Evolutionary conservation across 2,797 vertebrate species (phyloP), one percentile per base, ranked within the genome.

Genomic region (Sebastes wilsoni): DNA sequence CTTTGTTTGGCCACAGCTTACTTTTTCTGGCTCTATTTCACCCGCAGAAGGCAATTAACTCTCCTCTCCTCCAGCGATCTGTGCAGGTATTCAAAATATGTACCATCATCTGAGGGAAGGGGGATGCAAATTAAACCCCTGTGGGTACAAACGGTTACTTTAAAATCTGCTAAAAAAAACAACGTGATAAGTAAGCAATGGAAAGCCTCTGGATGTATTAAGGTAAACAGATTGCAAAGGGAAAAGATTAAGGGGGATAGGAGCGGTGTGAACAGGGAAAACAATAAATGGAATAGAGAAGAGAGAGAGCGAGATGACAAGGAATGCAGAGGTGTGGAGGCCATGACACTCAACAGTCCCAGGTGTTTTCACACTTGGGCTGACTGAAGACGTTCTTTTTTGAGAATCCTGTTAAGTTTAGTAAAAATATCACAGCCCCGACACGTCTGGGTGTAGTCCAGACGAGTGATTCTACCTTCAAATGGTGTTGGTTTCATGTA

Each of bases 21-120:
- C 13, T 74, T 72, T 73, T 42, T 68, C 18, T 74, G 36, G 69
- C 70, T 78, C 46, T 22, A 6, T 77, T 82, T 84, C 68, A 75
- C 46, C 34, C 7, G 2, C 14, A 38, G 30, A 83, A 89, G 32
- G 56, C 54, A 90, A 88, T 91, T 89, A 88, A 75, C n/a, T 72
- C 76, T 52, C 65, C 62, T 86, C 71, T 78, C 71, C 72, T 55
- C 28, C 58, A 78, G 77, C 54, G 9, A 81, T 88, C 62, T 78
- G 59, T 30, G 66, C 70, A 80, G 52, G 81, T 81, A 70, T 34
- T 78, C 64, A 73, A 60, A 83, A 78, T 32, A 72, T 70, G 61
- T 20, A 72, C 12, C 52, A 49, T 10, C 38, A 66, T 77, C 80
- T 58, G 55, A 32, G 61, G 56, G 20, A 72, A 27, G 13, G n/a